Conservation (phyloP, 2,888 invertebrate genomes). For the Vannuccia rotundouncinata region DNA sequence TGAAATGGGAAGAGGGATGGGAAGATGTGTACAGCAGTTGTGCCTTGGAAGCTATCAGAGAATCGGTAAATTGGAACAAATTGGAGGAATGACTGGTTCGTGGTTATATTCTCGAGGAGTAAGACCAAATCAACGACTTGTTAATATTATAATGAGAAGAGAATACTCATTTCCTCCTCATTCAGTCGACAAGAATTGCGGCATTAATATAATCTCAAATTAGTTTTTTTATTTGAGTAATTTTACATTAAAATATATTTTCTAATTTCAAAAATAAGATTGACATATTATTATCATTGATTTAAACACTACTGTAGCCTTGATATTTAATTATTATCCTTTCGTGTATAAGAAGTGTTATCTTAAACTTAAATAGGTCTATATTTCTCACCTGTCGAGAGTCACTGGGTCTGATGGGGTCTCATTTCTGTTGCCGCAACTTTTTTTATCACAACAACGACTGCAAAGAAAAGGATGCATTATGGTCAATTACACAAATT, state of each 20-base stretch:
- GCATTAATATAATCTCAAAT: too few species aligned
- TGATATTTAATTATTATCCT: too few species aligned
- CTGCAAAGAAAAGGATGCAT: not conserved
- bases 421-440: slow-evolving; percentile 98
- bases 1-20: not conserved
- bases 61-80: not conserved
- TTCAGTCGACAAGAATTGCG: too few species aligned
- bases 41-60: not conserved
- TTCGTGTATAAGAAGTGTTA: too few species aligned
- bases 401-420: slow-evolving; percentile 99
- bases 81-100: not conserved
- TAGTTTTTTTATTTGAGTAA: too few species aligned
- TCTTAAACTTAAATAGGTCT: too few species aligned
- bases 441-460: slow-evolving; percentile 68
- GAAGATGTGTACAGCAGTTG: not conserved
- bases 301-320: too few species aligned
- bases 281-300: too few species aligned
- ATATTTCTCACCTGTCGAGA: slow-evolving; percentile 87
- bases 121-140: not conserved
- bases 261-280: too few species aligned
- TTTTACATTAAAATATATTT: too few species aligned
- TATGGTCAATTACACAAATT: too few species aligned
- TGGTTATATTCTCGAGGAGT: not conserved
- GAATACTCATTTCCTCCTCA: not conserved
- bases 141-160: not conserved